Evolutionary conservation across 2,888 invertebrate species (phyloP).

Genomic region (Hipparchia semele): DNA sequence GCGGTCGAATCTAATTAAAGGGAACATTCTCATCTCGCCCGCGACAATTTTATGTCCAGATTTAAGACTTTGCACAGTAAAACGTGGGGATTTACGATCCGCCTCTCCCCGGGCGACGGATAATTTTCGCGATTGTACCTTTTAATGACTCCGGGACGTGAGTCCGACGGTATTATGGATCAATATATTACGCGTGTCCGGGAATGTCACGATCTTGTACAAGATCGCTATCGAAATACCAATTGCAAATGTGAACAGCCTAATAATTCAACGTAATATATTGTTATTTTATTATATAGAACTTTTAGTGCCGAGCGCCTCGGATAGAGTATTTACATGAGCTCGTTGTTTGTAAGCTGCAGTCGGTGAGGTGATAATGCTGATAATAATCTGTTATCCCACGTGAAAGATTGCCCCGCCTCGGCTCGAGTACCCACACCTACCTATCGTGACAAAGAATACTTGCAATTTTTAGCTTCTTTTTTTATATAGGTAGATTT

Average conservation of each 20-base stretch:
- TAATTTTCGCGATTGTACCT: slow-evolving; percentile 64
- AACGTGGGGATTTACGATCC: slow-evolving; percentile 65
- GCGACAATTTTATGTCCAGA: slow-evolving; percentile 71
- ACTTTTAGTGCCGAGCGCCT: slow-evolving; percentile 15
- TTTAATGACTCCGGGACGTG: slow-evolving; percentile 55
- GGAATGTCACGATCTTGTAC: slow-evolving; percentile 48
- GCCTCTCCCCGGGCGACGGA: slow-evolving; percentile 60
- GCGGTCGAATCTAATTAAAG: slow-evolving; percentile 74
- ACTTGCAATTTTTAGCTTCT: neutral
- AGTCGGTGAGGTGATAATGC: slow-evolving; percentile 21
- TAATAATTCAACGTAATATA: slow-evolving; percentile 23
- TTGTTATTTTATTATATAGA: slow-evolving; percentile 26
- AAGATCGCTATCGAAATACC: slow-evolving; percentile 37
- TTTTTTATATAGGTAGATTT: too few species aligned
- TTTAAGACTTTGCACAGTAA: slow-evolving; percentile 68
- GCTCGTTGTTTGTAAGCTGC: slow-evolving; percentile 17
- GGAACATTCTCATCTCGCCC: slow-evolving; percentile 66
- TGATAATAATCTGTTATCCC: slow-evolving; percentile 21
- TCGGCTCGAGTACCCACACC: neutral
- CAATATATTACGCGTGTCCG: slow-evolving; percentile 50
- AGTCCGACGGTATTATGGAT: slow-evolving; percentile 46
- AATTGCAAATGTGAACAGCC: slow-evolving; percentile 27
- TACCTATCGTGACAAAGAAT: neutral
- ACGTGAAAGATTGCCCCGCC: neutral
- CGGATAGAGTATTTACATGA: slow-evolving; percentile 17